phyloP scores from a whole-genome alignment of 30 jellyfish, hydroid and myxozoan species.

The Hydractinia symbiolongicarpus region DNA sequence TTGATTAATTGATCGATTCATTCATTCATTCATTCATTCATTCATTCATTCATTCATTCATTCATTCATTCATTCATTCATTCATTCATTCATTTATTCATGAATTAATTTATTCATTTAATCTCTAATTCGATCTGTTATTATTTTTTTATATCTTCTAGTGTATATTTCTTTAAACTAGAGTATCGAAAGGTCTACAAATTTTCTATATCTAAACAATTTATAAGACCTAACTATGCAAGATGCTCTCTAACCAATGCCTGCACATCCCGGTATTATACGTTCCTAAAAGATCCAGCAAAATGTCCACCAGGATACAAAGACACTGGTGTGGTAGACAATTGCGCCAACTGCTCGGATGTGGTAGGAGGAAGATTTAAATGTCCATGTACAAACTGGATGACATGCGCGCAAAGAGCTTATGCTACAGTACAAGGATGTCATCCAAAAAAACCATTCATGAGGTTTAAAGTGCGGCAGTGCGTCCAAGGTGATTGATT shows the following conservation, averaged over 20 bases:
- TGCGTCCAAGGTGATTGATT: slow-evolving; percentile 56
- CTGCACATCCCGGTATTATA: neutral
- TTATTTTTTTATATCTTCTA: neutral
- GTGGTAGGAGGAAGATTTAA: slow-evolving; percentile 48
- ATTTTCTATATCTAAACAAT: neutral
- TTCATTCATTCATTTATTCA: no score
- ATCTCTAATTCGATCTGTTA: neutral
- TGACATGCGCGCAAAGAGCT: slow-evolving; percentile 82
- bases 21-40: no score
- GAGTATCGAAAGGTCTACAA: slow-evolving; percentile 26
- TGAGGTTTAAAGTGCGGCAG: slow-evolving; percentile 72
- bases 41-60: no score
- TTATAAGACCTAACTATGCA: neutral
- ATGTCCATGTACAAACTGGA: slow-evolving; percentile 73
- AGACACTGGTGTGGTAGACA: slow-evolving; percentile 34
- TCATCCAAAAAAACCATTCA: slow-evolving; percentile 30
- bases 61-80: no score
- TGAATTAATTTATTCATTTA: neutral
- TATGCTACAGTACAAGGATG: slow-evolving; percentile 42
- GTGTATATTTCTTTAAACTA: neutral
- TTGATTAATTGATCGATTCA: neutral
- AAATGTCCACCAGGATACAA: slow-evolving; percentile 70
- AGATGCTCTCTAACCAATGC: neutral
- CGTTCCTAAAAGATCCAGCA: slow-evolving; percentile 33
- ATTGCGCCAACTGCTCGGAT: slow-evolving; percentile 62